Percentiles rank a stretch among this genome's conserved stretches.
These are phyloP conservation scores for Petaurus breviceps DNA, from an alignment of 2,113 vertebrate genomes.

Conservation along the genomic window DNA sequence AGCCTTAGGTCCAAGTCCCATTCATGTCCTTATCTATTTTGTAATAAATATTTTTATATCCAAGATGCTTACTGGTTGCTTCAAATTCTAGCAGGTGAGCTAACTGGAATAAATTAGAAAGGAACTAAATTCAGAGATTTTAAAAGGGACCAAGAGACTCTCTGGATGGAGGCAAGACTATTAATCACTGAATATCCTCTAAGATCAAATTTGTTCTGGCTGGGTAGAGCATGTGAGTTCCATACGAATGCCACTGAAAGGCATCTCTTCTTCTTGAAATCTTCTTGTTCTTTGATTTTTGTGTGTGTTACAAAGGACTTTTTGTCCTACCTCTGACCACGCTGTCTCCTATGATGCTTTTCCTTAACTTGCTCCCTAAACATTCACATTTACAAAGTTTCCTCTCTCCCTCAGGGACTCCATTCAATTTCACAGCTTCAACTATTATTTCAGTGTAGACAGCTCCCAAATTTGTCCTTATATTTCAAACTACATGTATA, in stretches of 20 bases:
- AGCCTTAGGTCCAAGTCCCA: neutral
- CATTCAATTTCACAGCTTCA: neutral
- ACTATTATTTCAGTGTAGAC: neutral
- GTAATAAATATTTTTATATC: neutral
- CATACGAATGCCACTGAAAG: neutral
- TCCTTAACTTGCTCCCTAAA: neutral
- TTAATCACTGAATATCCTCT: neutral
- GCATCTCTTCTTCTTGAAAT: conserved; percentile 4
- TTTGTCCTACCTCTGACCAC: neutral
- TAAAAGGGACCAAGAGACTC: neutral
- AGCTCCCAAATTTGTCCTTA: neutral
- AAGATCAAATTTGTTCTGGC: neutral
- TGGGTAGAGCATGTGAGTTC: neutral
- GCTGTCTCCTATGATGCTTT: neutral
- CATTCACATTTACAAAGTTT: neutral
- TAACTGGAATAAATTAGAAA: neutral
- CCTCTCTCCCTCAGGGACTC: neutral
- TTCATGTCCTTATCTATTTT: neutral
- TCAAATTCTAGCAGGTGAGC: neutral
- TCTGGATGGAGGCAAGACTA: neutral
- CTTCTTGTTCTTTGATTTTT: conserved; percentile 30
- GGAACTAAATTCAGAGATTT: neutral
- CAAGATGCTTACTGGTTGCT: neutral
- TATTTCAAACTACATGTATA: neutral
- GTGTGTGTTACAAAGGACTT: conserved; percentile 11